Conservation (phyloP, 2,888 invertebrate genomes). For the Sacculina carcini region DNA sequence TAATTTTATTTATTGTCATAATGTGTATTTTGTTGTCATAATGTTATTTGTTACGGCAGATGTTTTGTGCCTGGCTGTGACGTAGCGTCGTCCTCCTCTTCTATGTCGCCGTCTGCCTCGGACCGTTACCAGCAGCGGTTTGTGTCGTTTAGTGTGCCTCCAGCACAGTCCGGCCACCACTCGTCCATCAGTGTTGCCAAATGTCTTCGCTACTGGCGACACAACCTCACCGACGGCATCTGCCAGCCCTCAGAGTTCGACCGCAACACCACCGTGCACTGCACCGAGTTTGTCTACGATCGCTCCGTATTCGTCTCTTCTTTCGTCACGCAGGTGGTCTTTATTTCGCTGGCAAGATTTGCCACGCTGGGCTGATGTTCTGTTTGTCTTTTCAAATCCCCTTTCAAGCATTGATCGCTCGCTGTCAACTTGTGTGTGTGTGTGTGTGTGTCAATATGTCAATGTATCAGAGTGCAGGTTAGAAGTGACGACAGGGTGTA, state of each 20-base stretch:
- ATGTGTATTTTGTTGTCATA: neutral
- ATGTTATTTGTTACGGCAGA: neutral
- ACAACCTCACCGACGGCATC: neutral
- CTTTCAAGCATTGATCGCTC: too few species aligned
- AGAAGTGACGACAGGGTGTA: too few species aligned
- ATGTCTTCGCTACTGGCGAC: neutral
- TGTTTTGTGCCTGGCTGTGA: slow-evolving; percentile 9
- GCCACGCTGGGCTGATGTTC: too few species aligned
- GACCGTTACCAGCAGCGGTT: slow-evolving; percentile 6
- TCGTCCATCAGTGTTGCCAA: too few species aligned
- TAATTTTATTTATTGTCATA: too few species aligned
- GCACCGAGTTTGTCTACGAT: neutral
- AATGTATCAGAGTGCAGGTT: too few species aligned
- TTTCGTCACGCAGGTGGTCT: neutral
- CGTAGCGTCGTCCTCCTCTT: too few species aligned
- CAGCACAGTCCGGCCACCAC: neutral
- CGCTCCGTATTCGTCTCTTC: neutral
- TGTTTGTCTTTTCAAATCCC: too few species aligned
- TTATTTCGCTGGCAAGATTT: too few species aligned
- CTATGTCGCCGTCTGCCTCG: neutral
- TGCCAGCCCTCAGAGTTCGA: neutral
- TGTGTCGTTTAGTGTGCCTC: slow-evolving; percentile 9
- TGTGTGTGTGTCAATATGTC: too few species aligned
- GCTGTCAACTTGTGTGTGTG: too few species aligned
- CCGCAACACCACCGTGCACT: neutral